A percentile compares a stretch with the other conserved stretches of the same genome.
phyloP scores from a whole-genome alignment of 2,797 vertebrate species.

The Pseudotriccus pelzelni region DNA sequence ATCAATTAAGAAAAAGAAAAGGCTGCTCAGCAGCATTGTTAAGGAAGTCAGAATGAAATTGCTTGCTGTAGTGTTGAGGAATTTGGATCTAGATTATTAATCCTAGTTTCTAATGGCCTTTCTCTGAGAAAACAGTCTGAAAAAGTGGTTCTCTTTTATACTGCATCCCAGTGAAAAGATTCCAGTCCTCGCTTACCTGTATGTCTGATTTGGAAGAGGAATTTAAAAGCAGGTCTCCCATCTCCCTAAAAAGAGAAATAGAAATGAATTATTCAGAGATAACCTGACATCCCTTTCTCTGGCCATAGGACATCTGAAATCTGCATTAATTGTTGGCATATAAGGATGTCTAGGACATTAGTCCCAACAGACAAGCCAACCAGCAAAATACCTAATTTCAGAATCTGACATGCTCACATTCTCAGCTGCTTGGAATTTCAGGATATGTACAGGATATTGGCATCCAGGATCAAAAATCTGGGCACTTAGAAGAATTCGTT shows the following conservation, averaged over 20 bases:
- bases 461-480: background rate
- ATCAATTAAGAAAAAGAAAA: background rate
- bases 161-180: background rate
- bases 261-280: background rate
- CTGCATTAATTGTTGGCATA: background rate
- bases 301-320: background rate
- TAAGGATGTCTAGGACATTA: background rate
- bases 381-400: background rate
- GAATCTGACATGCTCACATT: background rate
- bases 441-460: background rate
- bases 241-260: background rate
- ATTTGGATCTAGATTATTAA: background rate
- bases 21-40: background rate
- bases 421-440: background rate
- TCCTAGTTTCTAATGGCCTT: background rate
- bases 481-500: background rate
- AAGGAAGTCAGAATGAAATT: background rate
- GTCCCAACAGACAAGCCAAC: background rate
- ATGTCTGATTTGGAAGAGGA: background rate
- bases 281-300: background rate
- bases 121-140: background rate
- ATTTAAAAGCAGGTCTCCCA: background rate
- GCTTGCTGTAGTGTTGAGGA: background rate
- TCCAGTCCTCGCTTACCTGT: background rate
- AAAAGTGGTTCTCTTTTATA: background rate